Evolutionary conservation across 1,140 invertebrate species (phyloP), one percentile per base, ranked within the genome.

Genomic region (Drusus annulatus): DNA sequence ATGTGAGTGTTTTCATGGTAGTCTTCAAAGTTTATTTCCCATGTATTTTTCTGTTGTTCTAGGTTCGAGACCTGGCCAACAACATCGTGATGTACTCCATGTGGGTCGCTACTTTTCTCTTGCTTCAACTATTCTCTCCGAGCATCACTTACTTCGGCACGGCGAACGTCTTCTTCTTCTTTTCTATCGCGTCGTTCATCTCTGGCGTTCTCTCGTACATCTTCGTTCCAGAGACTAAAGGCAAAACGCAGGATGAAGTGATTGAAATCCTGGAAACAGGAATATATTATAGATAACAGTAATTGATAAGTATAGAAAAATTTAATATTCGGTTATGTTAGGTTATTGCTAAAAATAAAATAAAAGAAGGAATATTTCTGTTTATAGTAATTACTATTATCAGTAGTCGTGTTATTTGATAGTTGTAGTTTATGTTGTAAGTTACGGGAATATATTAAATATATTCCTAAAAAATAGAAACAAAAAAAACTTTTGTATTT

Each of bases 151-250:
- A 16, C 0, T 56, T 82, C 10, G 81, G 81, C 13, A 31, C 80
- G 19, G 74, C 76, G n/a, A 80, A 78, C 45, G 81, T 82, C 21
- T 82, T 82, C 54, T 80, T 73, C 54, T 50, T 77, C 25, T 82
- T 82, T 28, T 28, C 81, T 4, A 17, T 45, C 17, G 63, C 73
- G 6, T 71, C 81, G 13, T 71, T 82, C 10, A 17, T 69, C 10
- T 50, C 81, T 10, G 81, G 68, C 2, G 25, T 80, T 5, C 58
- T 77, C 19, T 76, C 52, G 8, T 80, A 65, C 21, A 60, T 77
- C 8, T 78, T 63, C 54, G 25, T 82, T 10, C 79, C 79, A 7
- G 81, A 82, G 69, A 82, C 81, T 8, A 82, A 80, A 78, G 78
- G 81, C 58, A 80, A 78, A 56, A 65, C 74, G 4, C 62, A 68